A percentile compares a stretch with the other conserved stretches of the same genome.
These are phyloP conservation scores for Poecilus cupreus DNA, from an alignment of 2,888 invertebrate species.

Conservation along the genomic window DNA sequence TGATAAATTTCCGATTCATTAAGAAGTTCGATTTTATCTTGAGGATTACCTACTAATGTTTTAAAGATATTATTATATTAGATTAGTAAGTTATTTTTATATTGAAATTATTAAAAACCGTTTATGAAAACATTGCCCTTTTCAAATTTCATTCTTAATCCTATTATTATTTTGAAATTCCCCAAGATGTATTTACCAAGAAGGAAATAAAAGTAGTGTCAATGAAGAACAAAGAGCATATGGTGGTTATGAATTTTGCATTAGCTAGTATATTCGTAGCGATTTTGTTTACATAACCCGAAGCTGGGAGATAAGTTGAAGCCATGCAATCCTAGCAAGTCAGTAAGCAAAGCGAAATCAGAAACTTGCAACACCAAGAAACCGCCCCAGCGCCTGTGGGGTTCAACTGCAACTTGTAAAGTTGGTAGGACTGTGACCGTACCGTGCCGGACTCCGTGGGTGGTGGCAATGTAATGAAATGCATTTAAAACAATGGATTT, in stretches of 20 bases:
- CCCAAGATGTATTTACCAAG: too few relatives aligned
- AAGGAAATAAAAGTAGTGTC: too few relatives aligned
- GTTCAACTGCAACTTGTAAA: background rate
- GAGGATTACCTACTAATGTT: too few relatives aligned
- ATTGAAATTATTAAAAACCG: too few relatives aligned
- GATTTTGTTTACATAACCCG: background rate
- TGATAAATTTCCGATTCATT: too few relatives aligned
- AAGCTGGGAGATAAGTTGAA: background rate
- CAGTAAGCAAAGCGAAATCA: background rate
- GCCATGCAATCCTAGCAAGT: background rate
- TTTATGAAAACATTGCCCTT: too few relatives aligned
- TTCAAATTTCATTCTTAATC: too few relatives aligned
- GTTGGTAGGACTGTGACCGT: too few relatives aligned
- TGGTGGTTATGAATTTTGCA: background rate
- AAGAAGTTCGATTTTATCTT: too few relatives aligned
- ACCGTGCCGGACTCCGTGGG: background rate
- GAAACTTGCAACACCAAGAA: background rate
- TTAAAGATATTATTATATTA: too few relatives aligned
- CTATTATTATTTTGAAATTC: too few relatives aligned
- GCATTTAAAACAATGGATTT: conserved; percentile 53
- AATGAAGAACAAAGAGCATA: background rate
- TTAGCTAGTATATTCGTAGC: background rate
- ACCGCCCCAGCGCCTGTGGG: background rate
- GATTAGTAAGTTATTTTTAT: too few relatives aligned
- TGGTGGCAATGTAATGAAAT: background rate